Conservation (phyloP, 2,888 invertebrate genomes). For the Myopa tessellatipennis region DNA sequence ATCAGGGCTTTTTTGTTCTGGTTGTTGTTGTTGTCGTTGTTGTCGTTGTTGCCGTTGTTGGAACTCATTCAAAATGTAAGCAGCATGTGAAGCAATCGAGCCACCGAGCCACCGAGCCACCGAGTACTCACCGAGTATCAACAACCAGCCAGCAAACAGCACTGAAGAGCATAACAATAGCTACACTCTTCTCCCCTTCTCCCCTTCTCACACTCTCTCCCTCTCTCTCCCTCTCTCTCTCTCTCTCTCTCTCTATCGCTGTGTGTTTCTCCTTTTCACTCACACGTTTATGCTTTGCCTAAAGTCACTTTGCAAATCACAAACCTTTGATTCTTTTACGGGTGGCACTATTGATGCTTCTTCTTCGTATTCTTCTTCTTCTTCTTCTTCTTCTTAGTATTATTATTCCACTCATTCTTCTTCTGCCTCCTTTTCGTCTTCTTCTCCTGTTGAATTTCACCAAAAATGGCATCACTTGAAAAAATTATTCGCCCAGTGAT, state of each 20-base stretch:
- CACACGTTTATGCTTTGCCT: too few relatives aligned
- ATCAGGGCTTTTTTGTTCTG: background rate
- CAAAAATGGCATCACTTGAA: conserved; percentile 2
- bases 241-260: too few relatives aligned
- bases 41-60: background rate
- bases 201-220: too few relatives aligned
- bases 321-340: background rate
- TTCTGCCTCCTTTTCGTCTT: background rate
- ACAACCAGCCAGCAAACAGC: too few relatives aligned
- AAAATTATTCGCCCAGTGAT: conserved; percentile 18
- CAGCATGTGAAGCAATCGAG: too few relatives aligned
- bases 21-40: conserved; percentile 19
- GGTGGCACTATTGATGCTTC: background rate
- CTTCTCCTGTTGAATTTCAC: background rate
- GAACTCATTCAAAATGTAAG: background rate
- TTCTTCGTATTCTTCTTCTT: background rate
- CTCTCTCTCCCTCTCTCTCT: too few relatives aligned
- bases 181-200: too few relatives aligned
- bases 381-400: background rate
- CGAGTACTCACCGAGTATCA: too few relatives aligned
- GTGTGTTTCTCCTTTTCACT: too few relatives aligned
- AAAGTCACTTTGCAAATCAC: background rate
- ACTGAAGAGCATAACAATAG: too few relatives aligned
- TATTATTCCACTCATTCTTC: background rate
- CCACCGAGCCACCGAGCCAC: too few relatives aligned